phyloP scores from a whole-genome alignment of 2,113 vertebrate species.

The Malurus melanocephalus region DNA sequence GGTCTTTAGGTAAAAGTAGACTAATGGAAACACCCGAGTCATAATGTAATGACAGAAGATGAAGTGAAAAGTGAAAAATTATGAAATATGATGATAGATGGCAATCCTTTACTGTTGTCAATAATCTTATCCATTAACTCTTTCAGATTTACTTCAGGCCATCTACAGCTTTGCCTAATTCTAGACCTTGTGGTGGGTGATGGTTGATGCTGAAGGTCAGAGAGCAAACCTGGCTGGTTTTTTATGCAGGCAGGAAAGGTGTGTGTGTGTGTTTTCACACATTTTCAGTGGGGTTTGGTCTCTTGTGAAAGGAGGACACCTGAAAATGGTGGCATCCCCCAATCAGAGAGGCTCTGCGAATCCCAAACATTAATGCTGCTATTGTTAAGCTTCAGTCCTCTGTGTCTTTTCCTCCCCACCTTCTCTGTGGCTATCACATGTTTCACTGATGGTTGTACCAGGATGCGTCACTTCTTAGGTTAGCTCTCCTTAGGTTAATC shows the following conservation, averaged over 20 bases:
- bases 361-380: neutral
- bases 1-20: neutral
- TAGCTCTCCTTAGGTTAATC: neutral
- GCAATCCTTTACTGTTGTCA: neutral
- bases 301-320: neutral
- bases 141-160: neutral
- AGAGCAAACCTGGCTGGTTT: neutral
- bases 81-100: neutral
- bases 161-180: neutral
- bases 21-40: neutral
- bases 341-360: neutral
- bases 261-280: too few relatives aligned
- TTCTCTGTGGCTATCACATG: neutral
- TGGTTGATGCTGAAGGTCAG: neutral
- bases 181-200: neutral
- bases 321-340: neutral
- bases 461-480: neutral
- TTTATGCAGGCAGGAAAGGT: neutral
- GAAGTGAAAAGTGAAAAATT: neutral
- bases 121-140: neutral
- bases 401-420: neutral
- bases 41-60: neutral
- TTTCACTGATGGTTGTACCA: neutral
- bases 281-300: neutral
- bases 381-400: neutral